Base-by-base conservation (phyloP, 2,113 vertebrate genomes). In the Spheniscus mendiculus region DNA sequence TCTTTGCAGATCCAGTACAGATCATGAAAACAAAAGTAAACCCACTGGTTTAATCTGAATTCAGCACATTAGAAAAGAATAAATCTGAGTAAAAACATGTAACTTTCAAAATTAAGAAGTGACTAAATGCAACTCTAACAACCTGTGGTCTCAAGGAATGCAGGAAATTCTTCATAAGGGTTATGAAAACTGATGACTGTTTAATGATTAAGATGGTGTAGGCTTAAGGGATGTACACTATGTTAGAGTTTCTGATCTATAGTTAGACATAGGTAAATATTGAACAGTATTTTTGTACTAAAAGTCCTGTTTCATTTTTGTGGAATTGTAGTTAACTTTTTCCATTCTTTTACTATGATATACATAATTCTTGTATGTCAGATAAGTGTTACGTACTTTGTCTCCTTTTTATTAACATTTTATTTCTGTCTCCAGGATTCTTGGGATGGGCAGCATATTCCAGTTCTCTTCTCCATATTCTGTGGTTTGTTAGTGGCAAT, bases 401-500 rank as follows among this genome's bases (percentile, higher is more conserved):
- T 76, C n/a, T 63, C 52, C 16, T 85, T 80, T 25, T 93, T 93
- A 63, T 78, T 92, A 77, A 86, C 14, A 23, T 29, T 42, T 95
- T 0, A 4, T 90, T 95, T 97, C 59, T 84, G 6, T 83, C 19
- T 76, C n/a, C 89, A 99, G 99, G 99, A 99, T 97, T 99, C 99
- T 15, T 99, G 99, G 99, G 99, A 99, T 97, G 99, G 99, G 69
- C 99, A 99, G 62, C 99, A 99, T 98, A 99, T 99, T 98, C 99
- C 99, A 38, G 99, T 99, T 72, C 98, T 99, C 80, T 99, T 99
- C 93, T 99, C 99, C 23, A 97, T 99, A 87, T 99, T 99, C 97
- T 99, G 99, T 97, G 99, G 99, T 94, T 99, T 99, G 71, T 97
- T 99, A 98, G 99, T 99, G 98, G 99, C 99, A 16, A 95, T 99